phyloP scores from a whole-genome alignment of 2,888 invertebrate genomes.

The Leucophenga montana region DNA sequence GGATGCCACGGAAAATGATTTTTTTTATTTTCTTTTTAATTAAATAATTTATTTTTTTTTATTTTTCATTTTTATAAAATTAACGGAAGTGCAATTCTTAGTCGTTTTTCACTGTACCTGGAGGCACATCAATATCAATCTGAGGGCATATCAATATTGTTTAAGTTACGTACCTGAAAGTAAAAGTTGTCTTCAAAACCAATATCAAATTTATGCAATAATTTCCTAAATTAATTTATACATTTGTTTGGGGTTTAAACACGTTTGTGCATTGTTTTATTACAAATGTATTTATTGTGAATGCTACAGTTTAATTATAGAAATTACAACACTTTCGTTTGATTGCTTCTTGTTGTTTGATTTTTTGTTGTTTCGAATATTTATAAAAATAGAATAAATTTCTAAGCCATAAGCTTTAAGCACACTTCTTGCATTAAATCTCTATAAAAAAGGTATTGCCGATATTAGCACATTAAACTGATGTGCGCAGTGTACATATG shows the following conservation, averaged over 20 bases:
- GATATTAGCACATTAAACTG: constrained; percentile 27
- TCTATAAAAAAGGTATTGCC: constrained; percentile 41
- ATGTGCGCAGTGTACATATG: not conserved
- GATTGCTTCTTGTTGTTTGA: constrained; percentile 20
- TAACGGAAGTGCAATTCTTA: too few relatives aligned
- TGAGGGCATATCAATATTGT: too few relatives aligned
- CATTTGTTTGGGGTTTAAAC: constrained; percentile 3
- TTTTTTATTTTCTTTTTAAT: too few relatives aligned
- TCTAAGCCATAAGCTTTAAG: constrained; percentile 64
- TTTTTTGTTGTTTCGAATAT: constrained; percentile 15
- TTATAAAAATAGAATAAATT: constrained; percentile 9
- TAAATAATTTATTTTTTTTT: too few relatives aligned
- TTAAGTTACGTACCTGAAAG: not conserved
- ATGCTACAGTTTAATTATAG: constrained; percentile 1
- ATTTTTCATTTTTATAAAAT: too few relatives aligned
- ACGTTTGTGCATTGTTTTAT: not conserved
- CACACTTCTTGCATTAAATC: constrained; percentile 57
- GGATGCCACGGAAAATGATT: too few relatives aligned
- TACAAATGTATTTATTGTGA: not conserved
- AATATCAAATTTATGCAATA: not conserved
- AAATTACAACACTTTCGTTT: constrained; percentile 16
- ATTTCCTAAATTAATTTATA: not conserved
- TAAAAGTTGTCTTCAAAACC: not conserved
- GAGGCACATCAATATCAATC: too few relatives aligned
- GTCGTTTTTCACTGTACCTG: too few relatives aligned